Evolutionary conservation across 2,888 invertebrate species (phyloP).

Genomic region (Cheilosia grossa): DNA sequence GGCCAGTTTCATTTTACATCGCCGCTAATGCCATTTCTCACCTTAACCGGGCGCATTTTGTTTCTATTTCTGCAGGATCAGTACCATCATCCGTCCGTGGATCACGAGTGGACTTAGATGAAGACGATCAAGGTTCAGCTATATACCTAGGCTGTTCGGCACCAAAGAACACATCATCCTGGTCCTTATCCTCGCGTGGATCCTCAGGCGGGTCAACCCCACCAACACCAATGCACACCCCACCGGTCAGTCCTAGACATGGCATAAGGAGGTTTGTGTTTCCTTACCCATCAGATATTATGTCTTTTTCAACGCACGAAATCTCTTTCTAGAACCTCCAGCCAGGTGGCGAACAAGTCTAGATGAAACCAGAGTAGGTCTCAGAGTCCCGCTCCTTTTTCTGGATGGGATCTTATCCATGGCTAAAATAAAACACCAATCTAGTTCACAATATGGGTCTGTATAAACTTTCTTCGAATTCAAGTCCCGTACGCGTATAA

Average conservation of each 20-base stretch:
- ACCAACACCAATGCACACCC: conserved; percentile 90
- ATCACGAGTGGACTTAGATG: conserved; percentile 88
- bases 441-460: conserved; percentile 8
- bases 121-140: conserved; percentile 85
- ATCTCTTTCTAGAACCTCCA: conserved; percentile 44
- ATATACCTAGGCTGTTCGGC: conserved; percentile 85
- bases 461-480: conserved; percentile 10
- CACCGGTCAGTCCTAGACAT: conserved; percentile 90
- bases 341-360: conserved; percentile 68
- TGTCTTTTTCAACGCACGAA: neutral
- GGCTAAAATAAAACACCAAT: conserved; percentile 39
- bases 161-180: conserved; percentile 80
- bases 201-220: conserved; percentile 88
- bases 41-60: neutral
- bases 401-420: conserved; percentile 53
- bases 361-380: conserved; percentile 66
- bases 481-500: conserved; percentile 30
- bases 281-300: neutral
- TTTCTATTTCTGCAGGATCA: conserved; percentile 84
- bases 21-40: neutral
- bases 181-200: conserved; percentile 84
- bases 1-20: conserved; percentile 66
- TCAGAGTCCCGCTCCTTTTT: conserved; percentile 24
- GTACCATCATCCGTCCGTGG: conserved; percentile 90
- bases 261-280: conserved; percentile 84